Evolutionary conservation across 2,797 vertebrate species (phyloP).

Genomic region (Silurus aristotelis): DNA sequence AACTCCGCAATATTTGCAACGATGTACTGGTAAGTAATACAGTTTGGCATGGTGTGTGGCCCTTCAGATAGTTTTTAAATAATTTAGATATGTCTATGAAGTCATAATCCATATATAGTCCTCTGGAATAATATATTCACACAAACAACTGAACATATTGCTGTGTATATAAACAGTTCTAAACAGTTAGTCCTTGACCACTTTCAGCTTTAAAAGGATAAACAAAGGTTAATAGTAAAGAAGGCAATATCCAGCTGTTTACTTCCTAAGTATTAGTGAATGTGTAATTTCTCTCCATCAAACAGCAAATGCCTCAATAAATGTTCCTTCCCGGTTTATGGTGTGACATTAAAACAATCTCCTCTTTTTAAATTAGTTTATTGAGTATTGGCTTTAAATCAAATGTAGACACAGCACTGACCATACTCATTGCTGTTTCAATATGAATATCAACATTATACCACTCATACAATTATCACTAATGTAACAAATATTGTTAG

Average conservation of each 20-base stretch:
- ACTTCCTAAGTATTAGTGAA: background rate
- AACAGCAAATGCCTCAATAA: background rate
- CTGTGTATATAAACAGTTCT: background rate
- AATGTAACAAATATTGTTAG: background rate
- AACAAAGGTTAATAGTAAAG: background rate
- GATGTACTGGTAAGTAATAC: constrained; percentile 75
- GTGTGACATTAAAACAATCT: background rate
- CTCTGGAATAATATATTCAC: background rate
- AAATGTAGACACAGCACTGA: background rate
- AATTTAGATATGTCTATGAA: background rate
- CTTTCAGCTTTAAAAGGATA: background rate
- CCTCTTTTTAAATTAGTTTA: background rate
- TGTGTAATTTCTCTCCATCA: background rate
- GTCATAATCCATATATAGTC: background rate
- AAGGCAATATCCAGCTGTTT: background rate
- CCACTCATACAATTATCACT: background rate
- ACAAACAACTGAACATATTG: background rate
- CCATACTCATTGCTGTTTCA: background rate
- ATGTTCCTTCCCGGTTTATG: no score
- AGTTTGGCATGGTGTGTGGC: background rate
- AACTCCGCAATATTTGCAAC: constrained; percentile 89
- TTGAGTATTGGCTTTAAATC: no score
- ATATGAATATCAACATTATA: background rate
- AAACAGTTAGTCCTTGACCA: background rate
- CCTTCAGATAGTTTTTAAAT: background rate